These are phyloP conservation scores for Aphis gossypii DNA, from an alignment of 1,140 invertebrate genomes.

Conservation along the genomic window DNA sequence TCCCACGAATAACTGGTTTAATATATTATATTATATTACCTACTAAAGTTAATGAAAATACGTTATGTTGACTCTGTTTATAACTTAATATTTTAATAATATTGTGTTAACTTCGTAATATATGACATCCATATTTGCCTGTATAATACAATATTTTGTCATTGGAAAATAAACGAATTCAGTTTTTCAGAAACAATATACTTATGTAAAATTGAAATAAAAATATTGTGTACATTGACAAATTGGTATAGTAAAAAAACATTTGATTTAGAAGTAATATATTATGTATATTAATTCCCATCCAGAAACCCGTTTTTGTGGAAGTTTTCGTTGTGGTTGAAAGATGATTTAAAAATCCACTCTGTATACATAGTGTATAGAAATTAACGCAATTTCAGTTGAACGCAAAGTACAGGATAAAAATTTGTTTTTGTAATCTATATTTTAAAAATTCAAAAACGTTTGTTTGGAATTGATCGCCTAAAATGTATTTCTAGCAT, in stretches of 20 bases:
- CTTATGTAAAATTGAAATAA: too few relatives aligned
- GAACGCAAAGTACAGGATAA: not conserved
- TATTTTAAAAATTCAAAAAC: not conserved
- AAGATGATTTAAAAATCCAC: too few relatives aligned
- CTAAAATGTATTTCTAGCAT: conserved; percentile 12
- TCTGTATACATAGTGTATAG: too few relatives aligned
- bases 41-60: not conserved
- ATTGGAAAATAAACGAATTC: not conserved
- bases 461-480: not conserved
- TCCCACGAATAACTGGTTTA: not conserved
- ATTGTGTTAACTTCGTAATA: not conserved
- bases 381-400: too few relatives aligned
- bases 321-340: too few relatives aligned
- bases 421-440: not conserved
- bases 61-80: not conserved
- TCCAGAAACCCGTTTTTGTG: too few relatives aligned
- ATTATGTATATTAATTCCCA: too few relatives aligned
- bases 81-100: not conserved
- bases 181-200: too few relatives aligned
- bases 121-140: not conserved
- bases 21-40: not conserved
- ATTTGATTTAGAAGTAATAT: too few relatives aligned
- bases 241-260: too few relatives aligned
- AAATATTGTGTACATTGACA: too few relatives aligned
- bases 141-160: not conserved